Base-by-base conservation (phyloP, 2,888 invertebrate genomes). In the Drosophila mimica region DNA sequence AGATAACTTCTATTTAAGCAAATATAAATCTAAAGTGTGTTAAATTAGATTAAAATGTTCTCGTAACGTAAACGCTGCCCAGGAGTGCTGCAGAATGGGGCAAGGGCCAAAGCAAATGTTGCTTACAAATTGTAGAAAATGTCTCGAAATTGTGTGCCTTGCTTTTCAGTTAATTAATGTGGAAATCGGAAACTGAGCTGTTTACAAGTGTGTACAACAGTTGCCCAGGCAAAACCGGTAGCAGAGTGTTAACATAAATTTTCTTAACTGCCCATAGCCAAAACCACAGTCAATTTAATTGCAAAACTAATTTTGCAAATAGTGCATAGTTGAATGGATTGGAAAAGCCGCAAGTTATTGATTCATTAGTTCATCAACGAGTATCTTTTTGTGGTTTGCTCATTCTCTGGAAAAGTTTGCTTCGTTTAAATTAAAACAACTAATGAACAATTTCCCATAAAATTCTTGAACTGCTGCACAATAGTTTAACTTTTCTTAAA, bases 1-100 rank as follows among this genome's bases (percentile, higher is more conserved):
- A 83, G 87, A 88, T 90, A 90, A 88, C 83, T 88, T 90, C 90
- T 82, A 88, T 88, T 88, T 90, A 88, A 90, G 87, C 87, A 90
- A 88, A 88, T 90, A 88, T 88, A 88, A 90, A 90, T 88, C 87
- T 86, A 88, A 88, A 88, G 89, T 89, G 90, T 86, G 88, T 83
- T 90, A 88, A 88, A 88, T 90, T 88, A 87, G 87, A 90, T 88
- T 88, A 90, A 83, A 88, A 88, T 85, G 88, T 88, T 89, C 83
- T 85, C 86, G 81, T 86, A 86, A 83, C 79, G 71, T 70, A 76
- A 85, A 81, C 58, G 72, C 49, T 83, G 64, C 52, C 74, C 76
- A 0, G 8, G 15, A 25, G 48, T 20, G 11, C 3, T 0, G 30
- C 6, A 25, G 31, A 13, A 40, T 3, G 49, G 33, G 62, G 17